Conservation (phyloP, 1,140 invertebrate genomes). For the Dendrolimus kikuchii region DNA sequence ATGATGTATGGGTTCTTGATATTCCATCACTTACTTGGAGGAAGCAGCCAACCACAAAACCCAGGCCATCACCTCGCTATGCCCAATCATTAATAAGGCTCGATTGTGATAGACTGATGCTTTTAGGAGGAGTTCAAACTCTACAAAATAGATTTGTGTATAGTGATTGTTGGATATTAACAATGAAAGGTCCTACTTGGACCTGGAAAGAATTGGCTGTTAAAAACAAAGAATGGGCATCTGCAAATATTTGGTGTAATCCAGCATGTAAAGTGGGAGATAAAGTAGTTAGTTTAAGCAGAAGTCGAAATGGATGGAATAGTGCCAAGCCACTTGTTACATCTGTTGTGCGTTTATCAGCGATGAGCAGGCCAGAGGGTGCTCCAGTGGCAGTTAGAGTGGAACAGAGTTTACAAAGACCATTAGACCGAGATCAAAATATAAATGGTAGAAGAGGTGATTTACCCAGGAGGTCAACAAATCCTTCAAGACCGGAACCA, state of each 20-base stretch:
- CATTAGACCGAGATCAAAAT: slow-evolving; percentile 79
- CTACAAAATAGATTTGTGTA: slow-evolving; percentile 71
- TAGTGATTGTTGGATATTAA: slow-evolving; percentile 77
- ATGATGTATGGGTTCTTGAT: slow-evolving; percentile 93
- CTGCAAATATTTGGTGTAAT: slow-evolving; percentile 93
- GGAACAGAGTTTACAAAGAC: slow-evolving; percentile 59
- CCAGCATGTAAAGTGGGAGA: slow-evolving; percentile 85
- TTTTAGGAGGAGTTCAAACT: slow-evolving; percentile 79
- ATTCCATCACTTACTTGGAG: slow-evolving; percentile 84
- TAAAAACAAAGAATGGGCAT: slow-evolving; percentile 82
- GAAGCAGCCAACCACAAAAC: slow-evolving; percentile 78
- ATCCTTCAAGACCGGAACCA: slow-evolving; percentile 22
- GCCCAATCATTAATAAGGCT: slow-evolving; percentile 90
- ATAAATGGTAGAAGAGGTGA: slow-evolving; percentile 80
- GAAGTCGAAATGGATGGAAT: slow-evolving; percentile 68
- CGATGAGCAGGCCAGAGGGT: slow-evolving; percentile 46
- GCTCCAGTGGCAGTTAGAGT: slow-evolving; percentile 56
- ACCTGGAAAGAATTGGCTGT: slow-evolving; percentile 87
- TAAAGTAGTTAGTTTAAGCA: slow-evolving; percentile 78
- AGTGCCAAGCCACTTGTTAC: slow-evolving; percentile 61
- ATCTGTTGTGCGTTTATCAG: slow-evolving; percentile 59
- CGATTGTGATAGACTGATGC: slow-evolving; percentile 79
- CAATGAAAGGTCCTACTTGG: slow-evolving; percentile 79
- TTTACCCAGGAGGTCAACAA: slow-evolving; percentile 57
- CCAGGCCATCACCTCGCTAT: slow-evolving; percentile 87